phyloP scores from a whole-genome alignment of 2,797 vertebrate species.

The Melanotaenia pygmaea region DNA sequence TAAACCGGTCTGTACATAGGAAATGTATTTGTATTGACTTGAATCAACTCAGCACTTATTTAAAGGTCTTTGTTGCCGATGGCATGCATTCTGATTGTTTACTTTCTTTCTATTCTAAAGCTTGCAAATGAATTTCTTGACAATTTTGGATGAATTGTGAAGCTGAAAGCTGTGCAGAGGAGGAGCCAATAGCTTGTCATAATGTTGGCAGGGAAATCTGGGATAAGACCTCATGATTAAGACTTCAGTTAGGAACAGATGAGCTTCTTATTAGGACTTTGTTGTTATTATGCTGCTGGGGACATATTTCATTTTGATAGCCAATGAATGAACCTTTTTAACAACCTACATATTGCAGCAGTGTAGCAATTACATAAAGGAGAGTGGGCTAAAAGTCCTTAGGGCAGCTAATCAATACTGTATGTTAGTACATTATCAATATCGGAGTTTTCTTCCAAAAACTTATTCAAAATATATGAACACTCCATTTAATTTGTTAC shows the following conservation, averaged over 20 bases:
- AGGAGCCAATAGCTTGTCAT: background rate
- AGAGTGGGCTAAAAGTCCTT: constrained; percentile 26
- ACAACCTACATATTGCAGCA: constrained; percentile 3
- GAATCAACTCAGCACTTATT: constrained; percentile 20
- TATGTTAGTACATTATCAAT: constrained; percentile 27
- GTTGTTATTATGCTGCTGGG: background rate
- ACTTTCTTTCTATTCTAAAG: constrained; percentile 21
- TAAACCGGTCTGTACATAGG: constrained; percentile 13
- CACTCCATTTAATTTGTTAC: background rate
- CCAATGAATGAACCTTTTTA: constrained; percentile 8
- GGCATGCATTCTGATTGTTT: constrained; percentile 16
- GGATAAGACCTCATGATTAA: constrained; percentile 8
- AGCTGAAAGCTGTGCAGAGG: constrained; percentile 2
- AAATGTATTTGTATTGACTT: constrained; percentile 19
- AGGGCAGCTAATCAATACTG: constrained; percentile 42
- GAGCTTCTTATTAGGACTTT: background rate
- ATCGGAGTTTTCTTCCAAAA: constrained; percentile 15
- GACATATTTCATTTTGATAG: background rate
- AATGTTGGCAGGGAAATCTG: background rate
- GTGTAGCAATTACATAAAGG: constrained; percentile 13
- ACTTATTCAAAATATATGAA: constrained; percentile 11
- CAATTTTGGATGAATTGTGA: constrained; percentile 12
- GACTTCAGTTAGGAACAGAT: background rate
- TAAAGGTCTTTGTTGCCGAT: constrained; percentile 12
- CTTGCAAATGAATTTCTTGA: constrained; percentile 20